Evolutionary conservation across 2,797 vertebrate genomes (phyloP).

Genomic region (Carcharodon carcharias): DNA sequence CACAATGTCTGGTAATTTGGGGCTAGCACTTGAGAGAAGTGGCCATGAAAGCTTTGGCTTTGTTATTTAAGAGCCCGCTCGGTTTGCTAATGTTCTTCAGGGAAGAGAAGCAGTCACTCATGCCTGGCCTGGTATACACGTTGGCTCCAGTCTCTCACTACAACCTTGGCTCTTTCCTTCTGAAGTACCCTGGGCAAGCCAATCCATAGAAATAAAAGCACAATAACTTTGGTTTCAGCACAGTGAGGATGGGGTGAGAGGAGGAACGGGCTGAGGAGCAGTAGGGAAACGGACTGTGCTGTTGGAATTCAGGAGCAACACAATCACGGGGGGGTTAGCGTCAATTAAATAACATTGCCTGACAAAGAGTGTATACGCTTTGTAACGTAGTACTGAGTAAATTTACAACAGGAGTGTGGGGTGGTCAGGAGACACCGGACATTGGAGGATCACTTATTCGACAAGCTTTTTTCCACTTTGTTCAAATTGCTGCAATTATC

Average conservation of each 20-base stretch:
- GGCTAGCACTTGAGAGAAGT: not conserved
- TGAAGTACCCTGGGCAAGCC: not conserved
- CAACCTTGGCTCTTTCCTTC: not conserved
- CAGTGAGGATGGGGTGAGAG: not conserved
- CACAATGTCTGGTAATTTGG: not conserved
- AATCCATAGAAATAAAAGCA: not conserved
- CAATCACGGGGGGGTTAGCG: not conserved
- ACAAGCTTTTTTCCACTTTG: too few relatives aligned
- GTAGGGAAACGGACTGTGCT: not conserved
- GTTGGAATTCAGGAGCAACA: not conserved
- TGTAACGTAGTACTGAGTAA: not conserved
- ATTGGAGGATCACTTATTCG: not conserved
- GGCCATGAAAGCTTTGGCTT: not conserved
- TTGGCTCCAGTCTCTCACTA: not conserved
- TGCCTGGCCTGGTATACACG: not conserved
- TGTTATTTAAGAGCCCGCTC: not conserved
- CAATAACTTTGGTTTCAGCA: not conserved
- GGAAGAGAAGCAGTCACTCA: not conserved
- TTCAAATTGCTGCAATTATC: not conserved
- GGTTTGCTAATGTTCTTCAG: not conserved
- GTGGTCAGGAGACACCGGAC: not conserved
- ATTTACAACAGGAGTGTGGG: not conserved
- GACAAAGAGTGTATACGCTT: not conserved
- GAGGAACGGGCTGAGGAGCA: not conserved
- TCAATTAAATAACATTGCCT: not conserved